These are phyloP conservation scores for Lagria hirta DNA, from an alignment of 2,888 invertebrate species.

Conservation along the genomic window DNA sequence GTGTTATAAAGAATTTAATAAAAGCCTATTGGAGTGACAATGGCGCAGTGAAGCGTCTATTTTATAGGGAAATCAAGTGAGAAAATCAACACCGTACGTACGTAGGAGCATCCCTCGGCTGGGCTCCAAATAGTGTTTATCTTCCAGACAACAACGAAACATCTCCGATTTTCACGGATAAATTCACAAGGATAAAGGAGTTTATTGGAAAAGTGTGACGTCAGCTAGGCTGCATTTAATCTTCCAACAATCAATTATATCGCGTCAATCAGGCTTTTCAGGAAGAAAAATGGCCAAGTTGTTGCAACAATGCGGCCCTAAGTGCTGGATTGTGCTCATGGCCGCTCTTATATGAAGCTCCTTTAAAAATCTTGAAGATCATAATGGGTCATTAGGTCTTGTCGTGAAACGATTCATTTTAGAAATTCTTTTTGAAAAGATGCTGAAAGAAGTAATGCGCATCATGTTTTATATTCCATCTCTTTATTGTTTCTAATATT, in stretches of 20 bases:
- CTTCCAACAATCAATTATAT: too few species aligned
- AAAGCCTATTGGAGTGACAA: constrained; percentile 9
- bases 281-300: constrained; percentile 10
- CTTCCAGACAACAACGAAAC: constrained; percentile 12
- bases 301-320: constrained; percentile 23
- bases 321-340: constrained; percentile 28
- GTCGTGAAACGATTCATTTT: constrained; percentile 20
- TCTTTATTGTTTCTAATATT: too few species aligned
- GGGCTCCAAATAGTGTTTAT: constrained; percentile 14
- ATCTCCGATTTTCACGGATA: constrained; percentile 6
- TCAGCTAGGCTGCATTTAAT: too few species aligned
- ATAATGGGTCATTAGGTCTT: constrained; percentile 29
- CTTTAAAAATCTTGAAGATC: constrained; percentile 25
- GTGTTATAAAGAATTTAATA: too few species aligned
- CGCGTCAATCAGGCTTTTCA: constrained; percentile 8
- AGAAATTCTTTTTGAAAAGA: constrained; percentile 17
- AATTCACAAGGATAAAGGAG: too few species aligned
- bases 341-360: constrained; percentile 9
- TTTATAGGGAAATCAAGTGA: constrained; percentile 19
- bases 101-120: constrained; percentile 10
- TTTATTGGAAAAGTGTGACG: too few species aligned
- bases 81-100: constrained; percentile 18
- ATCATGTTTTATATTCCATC: too few species aligned
- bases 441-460: too few species aligned
- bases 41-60: constrained; percentile 10